A percentile compares a stretch with the other conserved stretches of the same genome.
phyloP scores from a whole-genome alignment of 2,888 invertebrate genomes.

The Agrilus cyanescens region DNA sequence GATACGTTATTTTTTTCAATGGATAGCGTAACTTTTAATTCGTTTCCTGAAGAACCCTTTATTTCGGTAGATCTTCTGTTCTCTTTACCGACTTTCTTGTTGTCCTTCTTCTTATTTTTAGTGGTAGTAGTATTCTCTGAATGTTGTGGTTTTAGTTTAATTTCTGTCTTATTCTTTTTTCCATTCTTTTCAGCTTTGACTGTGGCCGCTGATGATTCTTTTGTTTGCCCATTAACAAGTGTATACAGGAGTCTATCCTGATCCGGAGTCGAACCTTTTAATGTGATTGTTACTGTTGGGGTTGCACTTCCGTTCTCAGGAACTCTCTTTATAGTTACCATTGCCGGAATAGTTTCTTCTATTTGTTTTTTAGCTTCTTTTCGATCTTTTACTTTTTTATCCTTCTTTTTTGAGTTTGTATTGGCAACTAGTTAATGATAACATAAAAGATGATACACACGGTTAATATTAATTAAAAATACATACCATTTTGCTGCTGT shows the following conservation, averaged over 20 bases:
- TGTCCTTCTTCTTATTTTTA: constrained; percentile 7
- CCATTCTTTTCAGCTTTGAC: constrained; percentile 13
- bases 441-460: background rate
- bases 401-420: constrained; percentile 9
- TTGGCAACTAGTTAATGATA: constrained; percentile 2
- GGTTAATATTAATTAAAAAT: background rate
- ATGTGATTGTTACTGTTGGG: constrained; percentile 64
- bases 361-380: constrained; percentile 14
- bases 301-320: constrained; percentile 53
- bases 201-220: constrained; percentile 11
- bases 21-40: constrained; percentile 8
- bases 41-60: too few species aligned
- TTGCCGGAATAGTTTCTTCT: constrained; percentile 37
- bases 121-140: constrained; percentile 6
- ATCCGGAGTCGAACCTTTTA: constrained; percentile 60
- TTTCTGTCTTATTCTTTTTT: constrained; percentile 12
- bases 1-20: constrained; percentile 9
- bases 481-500: background rate
- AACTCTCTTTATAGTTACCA: constrained; percentile 62
- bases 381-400: constrained; percentile 4
- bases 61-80: constrained; percentile 8
- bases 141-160: constrained; percentile 9
- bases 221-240: constrained; percentile 46
- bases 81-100: constrained; percentile 7
- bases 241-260: constrained; percentile 64